Conservation (phyloP, 2,888 invertebrate genomes). For the Aphidoletes aphidimyza region DNA sequence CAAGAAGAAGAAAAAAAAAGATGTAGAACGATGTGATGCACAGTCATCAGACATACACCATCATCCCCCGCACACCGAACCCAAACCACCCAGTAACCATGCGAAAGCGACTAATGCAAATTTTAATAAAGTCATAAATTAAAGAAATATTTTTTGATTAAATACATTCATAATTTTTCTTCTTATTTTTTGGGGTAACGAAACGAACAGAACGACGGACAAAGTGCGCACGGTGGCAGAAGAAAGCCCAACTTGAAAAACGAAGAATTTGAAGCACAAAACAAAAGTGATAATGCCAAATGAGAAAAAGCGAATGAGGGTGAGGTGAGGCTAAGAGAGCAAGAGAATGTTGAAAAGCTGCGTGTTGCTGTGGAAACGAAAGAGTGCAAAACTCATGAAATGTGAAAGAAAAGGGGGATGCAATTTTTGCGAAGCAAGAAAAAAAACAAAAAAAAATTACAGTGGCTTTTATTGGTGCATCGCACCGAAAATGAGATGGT, state of each 20-base stretch:
- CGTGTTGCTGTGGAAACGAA: background rate
- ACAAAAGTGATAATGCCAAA: slow-evolving; percentile 43
- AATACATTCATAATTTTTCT: slow-evolving; percentile 37
- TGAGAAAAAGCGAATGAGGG: background rate
- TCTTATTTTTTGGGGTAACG: slow-evolving; percentile 21
- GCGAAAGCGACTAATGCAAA: slow-evolving; percentile 29
- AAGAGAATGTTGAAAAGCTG: background rate
- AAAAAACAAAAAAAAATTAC: background rate
- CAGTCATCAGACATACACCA: background rate
- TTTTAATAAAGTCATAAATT: slow-evolving; percentile 51
- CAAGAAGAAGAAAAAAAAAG: background rate
- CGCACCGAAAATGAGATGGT: slow-evolving; percentile 40
- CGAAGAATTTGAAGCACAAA: slow-evolving; percentile 44
- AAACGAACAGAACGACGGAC: slow-evolving; percentile 20
- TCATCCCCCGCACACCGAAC: too few species aligned
- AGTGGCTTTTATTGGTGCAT: slow-evolving; percentile 37
- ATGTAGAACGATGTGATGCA: background rate
- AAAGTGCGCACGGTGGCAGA: too few species aligned
- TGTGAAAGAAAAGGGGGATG: background rate
- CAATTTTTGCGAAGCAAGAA: background rate
- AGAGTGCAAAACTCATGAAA: background rate
- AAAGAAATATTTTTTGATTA: slow-evolving; percentile 51
- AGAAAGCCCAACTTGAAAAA: background rate
- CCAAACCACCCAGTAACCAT: background rate
- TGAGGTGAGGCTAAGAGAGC: background rate